phyloP scores from a whole-genome alignment of 2,888 invertebrate species.

The Geophilus truncorum region DNA sequence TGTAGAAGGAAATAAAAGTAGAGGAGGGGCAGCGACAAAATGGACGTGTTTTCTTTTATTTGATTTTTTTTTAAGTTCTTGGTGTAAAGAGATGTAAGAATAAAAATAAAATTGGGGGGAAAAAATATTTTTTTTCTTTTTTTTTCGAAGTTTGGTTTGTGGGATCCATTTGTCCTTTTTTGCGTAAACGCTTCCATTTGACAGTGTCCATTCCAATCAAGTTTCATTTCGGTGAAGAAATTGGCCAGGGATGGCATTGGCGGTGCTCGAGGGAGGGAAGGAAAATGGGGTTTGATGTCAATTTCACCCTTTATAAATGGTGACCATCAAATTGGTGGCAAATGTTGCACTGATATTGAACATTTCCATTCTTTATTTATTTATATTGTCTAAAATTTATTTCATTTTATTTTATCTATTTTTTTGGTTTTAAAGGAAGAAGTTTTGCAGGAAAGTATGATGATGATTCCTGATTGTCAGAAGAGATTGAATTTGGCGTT shows the following conservation, averaged over 20 bases:
- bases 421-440: constrained; percentile 61
- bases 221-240: background rate
- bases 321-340: background rate
- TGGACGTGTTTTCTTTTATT: background rate
- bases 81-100: background rate
- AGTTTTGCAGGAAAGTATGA: constrained; percentile 77
- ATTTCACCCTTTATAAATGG: background rate
- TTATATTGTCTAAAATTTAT: background rate
- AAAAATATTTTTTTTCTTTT: background rate
- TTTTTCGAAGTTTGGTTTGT: background rate
- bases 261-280: background rate
- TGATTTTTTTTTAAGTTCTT: background rate
- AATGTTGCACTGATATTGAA: background rate
- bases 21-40: background rate
- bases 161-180: constrained; percentile 20
- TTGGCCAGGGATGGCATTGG: background rate
- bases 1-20: background rate
- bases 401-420: background rate
- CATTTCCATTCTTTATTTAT: background rate
- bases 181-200: background rate
- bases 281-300: background rate
- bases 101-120: background rate
- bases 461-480: constrained; percentile 90
- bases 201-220: constrained; percentile 31
- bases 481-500: constrained; percentile 68